Evolutionary conservation across 2,888 invertebrate genomes (phyloP), one percentile per base, ranked within the genome.

Genomic region (Melanostoma scalare): DNA sequence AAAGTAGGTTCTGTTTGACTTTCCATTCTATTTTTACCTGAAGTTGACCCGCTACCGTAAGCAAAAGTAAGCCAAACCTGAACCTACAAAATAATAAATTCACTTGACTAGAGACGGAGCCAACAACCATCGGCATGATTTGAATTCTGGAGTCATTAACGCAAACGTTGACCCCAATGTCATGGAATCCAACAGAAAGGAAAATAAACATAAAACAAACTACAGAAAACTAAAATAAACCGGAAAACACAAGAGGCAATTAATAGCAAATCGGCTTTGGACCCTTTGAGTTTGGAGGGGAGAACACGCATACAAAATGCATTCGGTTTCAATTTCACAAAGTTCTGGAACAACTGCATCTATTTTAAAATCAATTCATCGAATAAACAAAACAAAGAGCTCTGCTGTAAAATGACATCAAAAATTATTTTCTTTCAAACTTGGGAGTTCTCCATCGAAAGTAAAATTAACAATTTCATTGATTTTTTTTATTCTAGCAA

Each of bases 81-180:
- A 56, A 69, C 33, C 48, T 48, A 31, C 10, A 55, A 40, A 48
- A 56, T 56, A 58, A 36, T 61, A 55, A 56, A 48, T 42, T 35
- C 48, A 33, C 38, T 35, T 40, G 8, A 50, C 5, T 10, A 46
- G 44, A 44, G 9, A 20, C n/a, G 31, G 9, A 33, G 9, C 33
- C 33, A 42, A 36, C 36, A 44, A 31, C 56, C 46, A 55, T 52
- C 46, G 65, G 31, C 56, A 58, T 58, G 42, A 61, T 46, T 72
- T 68, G 65, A 71, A 72, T 76, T 60, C 38, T 63, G n/a, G 50
- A 63, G 48, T 52, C 65, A 72, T 72, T 72, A 81, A 77, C n/a
- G 60, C 81, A 81, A 68, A 67, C 82, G 58, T 82, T 82, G 82
- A 78, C 78, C 82, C 78, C 78, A 82, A 82, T 78, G 82, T 69